phyloP scores from a whole-genome alignment of 2,888 invertebrate species.

The Dryobotodes eremita region DNA sequence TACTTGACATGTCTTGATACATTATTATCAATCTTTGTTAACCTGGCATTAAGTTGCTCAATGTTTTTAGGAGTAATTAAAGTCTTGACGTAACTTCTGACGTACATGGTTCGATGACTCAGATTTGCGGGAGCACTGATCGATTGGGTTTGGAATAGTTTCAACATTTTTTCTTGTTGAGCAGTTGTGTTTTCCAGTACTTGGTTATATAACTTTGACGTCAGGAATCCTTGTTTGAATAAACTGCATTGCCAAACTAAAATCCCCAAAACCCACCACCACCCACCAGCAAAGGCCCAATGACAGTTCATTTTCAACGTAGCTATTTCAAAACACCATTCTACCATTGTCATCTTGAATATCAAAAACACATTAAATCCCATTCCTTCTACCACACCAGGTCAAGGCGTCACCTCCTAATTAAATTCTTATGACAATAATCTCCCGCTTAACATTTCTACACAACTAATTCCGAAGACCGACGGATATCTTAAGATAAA shows the following conservation, averaged over 20 bases:
- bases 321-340: neutral
- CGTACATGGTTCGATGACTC: slow-evolving; percentile 34
- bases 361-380: neutral
- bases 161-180: slow-evolving; percentile 33
- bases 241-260: neutral
- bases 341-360: neutral
- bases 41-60: slow-evolving; percentile 49
- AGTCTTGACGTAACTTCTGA: slow-evolving; percentile 26
- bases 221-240: neutral
- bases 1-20: slow-evolving; percentile 70
- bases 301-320: neutral
- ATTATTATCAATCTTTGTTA: slow-evolving; percentile 69
- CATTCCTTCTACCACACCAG: neutral
- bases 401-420: slow-evolving; percentile 37
- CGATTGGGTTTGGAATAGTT: slow-evolving; percentile 26
- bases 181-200: slow-evolving; percentile 3
- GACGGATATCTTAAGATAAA: slow-evolving; percentile 60
- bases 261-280: no score
- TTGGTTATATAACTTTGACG: slow-evolving; percentile 7
- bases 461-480: slow-evolving; percentile 42
- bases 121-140: slow-evolving; percentile 45
- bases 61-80: slow-evolving; percentile 39
- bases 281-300: neutral
- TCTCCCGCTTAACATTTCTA: slow-evolving; percentile 40
- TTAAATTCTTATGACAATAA: slow-evolving; percentile 44